Evolutionary conservation across 2,113 vertebrate species (phyloP), one percentile per base, ranked within the genome.

Genomic region (Neolamprologus cancellatus): DNA sequence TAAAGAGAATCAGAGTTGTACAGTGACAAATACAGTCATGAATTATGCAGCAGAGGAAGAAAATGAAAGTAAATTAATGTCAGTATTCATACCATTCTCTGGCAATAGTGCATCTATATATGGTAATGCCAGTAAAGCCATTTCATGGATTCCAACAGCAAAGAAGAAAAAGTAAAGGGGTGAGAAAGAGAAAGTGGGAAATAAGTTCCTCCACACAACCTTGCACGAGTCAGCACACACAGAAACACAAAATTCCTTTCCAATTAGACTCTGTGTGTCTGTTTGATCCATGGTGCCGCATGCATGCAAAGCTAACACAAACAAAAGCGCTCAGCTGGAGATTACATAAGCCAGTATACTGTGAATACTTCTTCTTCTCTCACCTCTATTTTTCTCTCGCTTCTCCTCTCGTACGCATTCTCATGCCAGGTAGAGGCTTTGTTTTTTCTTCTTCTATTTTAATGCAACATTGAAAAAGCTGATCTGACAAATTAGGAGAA

Each of bases 201-300:
- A 71, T 36, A 81, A 52, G 64, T 41, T 50, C 18, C 14, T 6
- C n/a, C 36, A 85, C 55, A 80, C 54, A 57, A 28, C n/a, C 8
- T 25, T 14, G 18, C 41, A 54, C 4, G 4, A 36, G 28, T 64
- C 3, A 3, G 13, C 57, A 79, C 44, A 66, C 46, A 52, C 59
- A 52, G 28, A 81, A 17, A 41, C 32, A 46, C 23, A 54, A 36
- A 71, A 91, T 79, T 91, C 69, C 50, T 80, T 88, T 92, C 54
- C 89, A 94, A 95, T 94, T 94, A 93, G 88, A 74, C 54, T 79
- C 34, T 86, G 82, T 82, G 7, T 87, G 87, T 93, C 87, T 91
- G 78, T 91, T 87, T 93, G 93, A 95, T 93, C 84, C 88, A 92
- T 87, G 25, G 88, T 41, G 82, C 52, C 48, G 90, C 88, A 89